Evolutionary conservation across 2,888 invertebrate species (phyloP).

Genomic region (Reticulitermes lucifugus): DNA sequence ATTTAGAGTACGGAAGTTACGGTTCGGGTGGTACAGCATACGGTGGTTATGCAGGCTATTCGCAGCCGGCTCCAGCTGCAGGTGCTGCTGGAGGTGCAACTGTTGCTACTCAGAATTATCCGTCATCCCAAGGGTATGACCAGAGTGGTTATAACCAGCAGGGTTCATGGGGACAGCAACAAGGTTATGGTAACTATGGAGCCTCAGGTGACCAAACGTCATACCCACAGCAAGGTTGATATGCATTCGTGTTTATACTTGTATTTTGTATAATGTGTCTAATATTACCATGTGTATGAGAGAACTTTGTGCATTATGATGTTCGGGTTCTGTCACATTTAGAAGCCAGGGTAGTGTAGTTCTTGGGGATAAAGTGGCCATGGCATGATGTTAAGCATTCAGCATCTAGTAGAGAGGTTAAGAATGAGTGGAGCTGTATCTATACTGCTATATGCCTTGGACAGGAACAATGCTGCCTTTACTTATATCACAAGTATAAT

Average conservation of each 20-base stretch:
- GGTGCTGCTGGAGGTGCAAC: conserved; percentile 51
- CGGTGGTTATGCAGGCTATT: conserved; percentile 54
- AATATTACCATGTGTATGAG: too few relatives aligned
- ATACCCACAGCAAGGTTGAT: conserved; percentile 47
- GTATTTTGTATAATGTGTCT: too few relatives aligned
- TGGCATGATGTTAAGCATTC: too few relatives aligned
- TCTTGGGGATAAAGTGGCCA: too few relatives aligned
- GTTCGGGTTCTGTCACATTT: too few relatives aligned
- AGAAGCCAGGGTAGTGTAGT: too few relatives aligned
- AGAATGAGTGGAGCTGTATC: too few relatives aligned
- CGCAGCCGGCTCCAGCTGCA: conserved; percentile 53
- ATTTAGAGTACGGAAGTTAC: conserved; percentile 54
- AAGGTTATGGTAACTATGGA: conserved; percentile 50
- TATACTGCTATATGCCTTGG: too few relatives aligned
- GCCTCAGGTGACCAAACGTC: conserved; percentile 47
- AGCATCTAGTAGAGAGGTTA: too few relatives aligned
- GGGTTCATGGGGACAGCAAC: conserved; percentile 52
- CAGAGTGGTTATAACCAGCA: conserved; percentile 52
- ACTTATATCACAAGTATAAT: too few relatives aligned
- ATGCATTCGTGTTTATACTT: not conserved
- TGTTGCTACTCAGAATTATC: conserved; percentile 51
- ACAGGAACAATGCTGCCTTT: too few relatives aligned
- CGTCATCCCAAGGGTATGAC: conserved; percentile 52
- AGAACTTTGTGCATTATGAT: too few relatives aligned
- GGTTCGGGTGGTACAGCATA: conserved; percentile 53